These are phyloP conservation scores for Okamejei kenojei DNA, from an alignment of 2,797 vertebrate genomes.

Conservation along the genomic window DNA sequence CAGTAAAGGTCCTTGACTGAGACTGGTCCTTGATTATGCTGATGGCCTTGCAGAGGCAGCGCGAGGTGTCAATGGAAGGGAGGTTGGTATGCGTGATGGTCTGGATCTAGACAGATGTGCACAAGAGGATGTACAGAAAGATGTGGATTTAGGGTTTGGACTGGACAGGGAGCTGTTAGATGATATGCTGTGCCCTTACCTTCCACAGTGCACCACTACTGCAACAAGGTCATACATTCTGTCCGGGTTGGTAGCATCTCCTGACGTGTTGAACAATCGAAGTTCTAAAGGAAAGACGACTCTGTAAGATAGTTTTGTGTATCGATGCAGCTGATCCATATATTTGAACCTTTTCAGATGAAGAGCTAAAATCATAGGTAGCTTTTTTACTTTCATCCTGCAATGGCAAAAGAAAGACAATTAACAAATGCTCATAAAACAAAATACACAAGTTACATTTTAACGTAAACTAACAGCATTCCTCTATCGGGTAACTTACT, in stretches of 20 bases:
- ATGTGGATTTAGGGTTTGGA: background rate
- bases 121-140: background rate
- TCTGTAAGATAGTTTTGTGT: conserved; percentile 71
- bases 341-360: conserved; percentile 75
- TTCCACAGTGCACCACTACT: conserved; percentile 73
- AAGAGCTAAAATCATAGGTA: conserved; percentile 73
- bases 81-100: too few species aligned
- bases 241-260: conserved; percentile 71
- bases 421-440: background rate
- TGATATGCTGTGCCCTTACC: conserved; percentile 50
- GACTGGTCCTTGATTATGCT: too few species aligned
- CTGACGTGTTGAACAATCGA: conserved; percentile 71
- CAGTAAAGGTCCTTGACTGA: too few species aligned
- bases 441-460: background rate
- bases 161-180: background rate
- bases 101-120: too few species aligned
- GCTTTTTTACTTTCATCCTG: conserved; percentile 75
- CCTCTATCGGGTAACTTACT: background rate
- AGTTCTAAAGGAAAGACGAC: conserved; percentile 74
- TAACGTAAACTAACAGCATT: background rate
- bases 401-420: conserved; percentile 42
- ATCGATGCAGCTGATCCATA: conserved; percentile 73
- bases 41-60: too few species aligned
- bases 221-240: conserved; percentile 74
- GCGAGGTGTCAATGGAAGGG: too few species aligned